These are phyloP conservation scores for Macrocentrus cingulum DNA, from an alignment of 1,140 invertebrate genomes.

Conservation along the genomic window DNA sequence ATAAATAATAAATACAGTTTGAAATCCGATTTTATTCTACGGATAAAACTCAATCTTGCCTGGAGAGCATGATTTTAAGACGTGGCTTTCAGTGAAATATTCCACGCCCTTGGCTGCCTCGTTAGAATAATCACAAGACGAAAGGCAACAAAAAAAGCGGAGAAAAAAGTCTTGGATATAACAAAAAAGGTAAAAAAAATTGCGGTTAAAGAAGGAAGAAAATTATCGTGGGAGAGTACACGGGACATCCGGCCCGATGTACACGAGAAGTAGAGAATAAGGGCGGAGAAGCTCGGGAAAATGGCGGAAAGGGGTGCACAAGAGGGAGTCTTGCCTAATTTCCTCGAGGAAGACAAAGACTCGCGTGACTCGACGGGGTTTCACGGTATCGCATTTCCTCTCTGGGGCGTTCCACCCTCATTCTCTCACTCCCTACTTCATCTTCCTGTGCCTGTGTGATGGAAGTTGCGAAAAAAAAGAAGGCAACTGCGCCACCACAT, in stretches of 20 bases:
- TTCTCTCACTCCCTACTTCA: not conserved
- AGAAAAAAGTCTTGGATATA: not conserved
- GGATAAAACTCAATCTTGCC: too few relatives aligned
- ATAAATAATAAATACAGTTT: too few relatives aligned
- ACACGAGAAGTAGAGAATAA: not conserved
- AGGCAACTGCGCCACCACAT: too few relatives aligned
- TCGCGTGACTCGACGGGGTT: not conserved
- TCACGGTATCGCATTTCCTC: not conserved
- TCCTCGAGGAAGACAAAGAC: slow-evolving; percentile 3
- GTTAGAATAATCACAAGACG: not conserved
- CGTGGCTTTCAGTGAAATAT: too few relatives aligned
- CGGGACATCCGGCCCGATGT: not conserved
- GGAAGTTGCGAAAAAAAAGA: too few relatives aligned
- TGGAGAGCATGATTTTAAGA: too few relatives aligned
- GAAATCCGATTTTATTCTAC: too few relatives aligned
- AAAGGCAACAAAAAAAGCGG: not conserved
- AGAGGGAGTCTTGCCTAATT: not conserved
- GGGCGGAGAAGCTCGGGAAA: not conserved
- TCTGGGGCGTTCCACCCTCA: not conserved
- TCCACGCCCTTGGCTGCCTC: too few relatives aligned
- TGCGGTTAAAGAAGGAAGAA: not conserved
- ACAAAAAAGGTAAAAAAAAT: not conserved
- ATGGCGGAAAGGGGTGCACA: not conserved
- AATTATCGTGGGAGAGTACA: slow-evolving; percentile 3
- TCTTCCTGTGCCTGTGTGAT: too few relatives aligned